Percentiles rank a stretch among this genome's conserved stretches.
phyloP scores from a whole-genome alignment of 2,113 vertebrate species.

The Melozone crissalis region DNA sequence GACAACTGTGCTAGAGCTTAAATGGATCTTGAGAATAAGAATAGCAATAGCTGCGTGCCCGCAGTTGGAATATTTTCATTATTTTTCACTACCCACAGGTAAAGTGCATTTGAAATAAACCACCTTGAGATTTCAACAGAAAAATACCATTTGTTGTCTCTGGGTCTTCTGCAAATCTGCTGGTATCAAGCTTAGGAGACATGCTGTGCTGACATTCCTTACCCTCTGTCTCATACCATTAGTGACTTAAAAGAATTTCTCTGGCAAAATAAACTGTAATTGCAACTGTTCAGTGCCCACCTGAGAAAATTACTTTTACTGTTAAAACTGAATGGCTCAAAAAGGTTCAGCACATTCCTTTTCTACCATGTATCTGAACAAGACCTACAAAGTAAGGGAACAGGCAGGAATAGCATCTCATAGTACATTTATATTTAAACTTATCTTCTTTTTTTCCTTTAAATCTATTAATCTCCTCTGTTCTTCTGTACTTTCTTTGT shows the following conservation, averaged over 20 bases:
- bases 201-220: conserved; percentile 40
- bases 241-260: conserved; percentile 40
- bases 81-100: not conserved
- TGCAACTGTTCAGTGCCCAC: conserved; percentile 35
- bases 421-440: not conserved
- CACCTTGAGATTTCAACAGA: not conserved
- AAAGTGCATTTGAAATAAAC: not conserved
- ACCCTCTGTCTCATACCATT: conserved; percentile 8
- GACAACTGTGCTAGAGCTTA: not conserved
- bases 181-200: not conserved
- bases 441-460: not conserved
- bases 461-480: not conserved
- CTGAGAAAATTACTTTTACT: conserved; percentile 59
- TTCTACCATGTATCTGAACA: not conserved
- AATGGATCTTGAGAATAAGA: not conserved
- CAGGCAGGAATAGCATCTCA: not conserved
- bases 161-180: not conserved
- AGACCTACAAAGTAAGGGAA: not conserved
- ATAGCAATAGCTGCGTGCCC: not conserved
- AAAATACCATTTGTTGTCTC: not conserved
- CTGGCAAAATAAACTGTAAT: conserved; percentile 40
- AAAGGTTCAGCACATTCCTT: not conserved
- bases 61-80: not conserved
- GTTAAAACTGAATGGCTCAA: conserved; percentile 16
- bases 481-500: not conserved